These are phyloP conservation scores for Papilio xuthus DNA, from an alignment of 1,140 invertebrate species.

Conservation along the genomic window DNA sequence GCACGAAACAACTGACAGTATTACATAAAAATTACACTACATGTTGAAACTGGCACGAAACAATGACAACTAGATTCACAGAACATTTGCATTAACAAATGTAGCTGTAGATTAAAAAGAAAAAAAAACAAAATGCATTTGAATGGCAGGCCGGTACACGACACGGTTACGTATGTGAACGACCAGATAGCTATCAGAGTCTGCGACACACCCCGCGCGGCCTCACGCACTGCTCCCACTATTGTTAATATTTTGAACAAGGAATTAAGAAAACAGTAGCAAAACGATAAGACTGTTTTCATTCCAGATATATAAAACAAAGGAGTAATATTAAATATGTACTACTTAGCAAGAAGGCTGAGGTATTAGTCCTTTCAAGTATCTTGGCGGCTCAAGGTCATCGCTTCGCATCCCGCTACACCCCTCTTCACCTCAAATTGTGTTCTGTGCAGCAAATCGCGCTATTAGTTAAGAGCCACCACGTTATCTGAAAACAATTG, in stretches of 20 bases:
- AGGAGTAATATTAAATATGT: not conserved
- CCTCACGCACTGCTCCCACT: conserved; percentile 62
- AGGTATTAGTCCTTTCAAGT: too few species aligned
- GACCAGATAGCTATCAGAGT: conserved; percentile 35
- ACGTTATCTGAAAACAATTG: too few species aligned
- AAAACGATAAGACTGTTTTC: not conserved
- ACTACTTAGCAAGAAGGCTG: too few species aligned
- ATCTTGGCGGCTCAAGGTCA: too few species aligned
- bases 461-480: too few species aligned
- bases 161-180: conserved; percentile 38
- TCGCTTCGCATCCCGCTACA: too few species aligned
- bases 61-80: conserved; percentile 33
- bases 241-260: conserved; percentile 48
- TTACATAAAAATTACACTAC: conserved; percentile 20
- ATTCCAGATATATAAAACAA: not conserved
- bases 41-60: conserved; percentile 31
- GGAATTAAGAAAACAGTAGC: conserved; percentile 26
- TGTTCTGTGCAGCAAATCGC: too few species aligned
- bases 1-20: conserved; percentile 1
- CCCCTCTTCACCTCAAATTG: too few species aligned
- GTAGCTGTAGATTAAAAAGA: not conserved
- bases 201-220: conserved; percentile 44
- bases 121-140: conserved; percentile 23
- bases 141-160: not conserved
- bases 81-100: conserved; percentile 17